These are phyloP conservation scores for Phaetusa simplex DNA, from an alignment of 2,113 vertebrate species.

Conservation along the genomic window DNA sequence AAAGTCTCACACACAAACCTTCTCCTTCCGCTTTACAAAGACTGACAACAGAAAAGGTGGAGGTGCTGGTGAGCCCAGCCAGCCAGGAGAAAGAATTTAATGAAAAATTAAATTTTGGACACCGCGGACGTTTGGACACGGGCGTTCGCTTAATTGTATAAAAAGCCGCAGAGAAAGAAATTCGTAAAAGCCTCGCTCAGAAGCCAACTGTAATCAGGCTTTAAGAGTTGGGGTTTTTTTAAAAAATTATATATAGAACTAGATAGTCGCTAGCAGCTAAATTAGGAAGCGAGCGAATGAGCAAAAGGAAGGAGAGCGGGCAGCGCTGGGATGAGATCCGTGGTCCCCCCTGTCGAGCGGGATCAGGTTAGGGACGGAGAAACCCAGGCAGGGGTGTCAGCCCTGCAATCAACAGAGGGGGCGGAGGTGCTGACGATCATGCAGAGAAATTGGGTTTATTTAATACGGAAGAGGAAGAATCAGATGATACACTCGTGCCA, in stretches of 20 bases:
- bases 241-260: accelerated
- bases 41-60: neutral
- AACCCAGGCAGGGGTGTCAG: neutral
- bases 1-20: neutral
- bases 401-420: neutral
- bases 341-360: neutral
- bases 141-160: neutral
- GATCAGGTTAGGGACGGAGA: accelerated
- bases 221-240: neutral
- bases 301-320: neutral
- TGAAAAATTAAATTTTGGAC: no score
- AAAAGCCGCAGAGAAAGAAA: neutral
- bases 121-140: no score
- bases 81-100: neutral
- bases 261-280: neutral
- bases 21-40: neutral
- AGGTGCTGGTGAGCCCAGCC: neutral
- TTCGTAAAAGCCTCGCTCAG: neutral
- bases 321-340: neutral
- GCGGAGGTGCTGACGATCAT: neutral
- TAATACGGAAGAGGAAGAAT: neutral
- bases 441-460: neutral
- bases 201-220: neutral
- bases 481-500: neutral
- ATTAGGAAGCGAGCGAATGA: neutral